phyloP scores from a whole-genome alignment of 2,797 vertebrate genomes.

The Semotilus atromaculatus region DNA sequence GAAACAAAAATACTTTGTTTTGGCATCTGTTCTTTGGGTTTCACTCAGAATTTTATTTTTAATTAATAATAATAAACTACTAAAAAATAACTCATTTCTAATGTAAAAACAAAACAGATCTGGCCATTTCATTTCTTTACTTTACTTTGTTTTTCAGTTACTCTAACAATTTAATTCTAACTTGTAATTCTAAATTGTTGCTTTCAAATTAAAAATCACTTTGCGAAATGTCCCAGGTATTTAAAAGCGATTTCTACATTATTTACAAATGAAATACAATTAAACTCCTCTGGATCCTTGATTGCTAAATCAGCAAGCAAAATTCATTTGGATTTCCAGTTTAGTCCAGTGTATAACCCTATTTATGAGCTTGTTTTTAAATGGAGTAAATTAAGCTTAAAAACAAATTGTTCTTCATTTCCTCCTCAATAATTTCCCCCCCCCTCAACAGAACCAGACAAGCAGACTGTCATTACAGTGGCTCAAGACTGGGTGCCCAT shows the following conservation, averaged over 20 bases:
- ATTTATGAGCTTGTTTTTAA: background rate
- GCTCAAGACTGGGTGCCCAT: constrained; percentile 82
- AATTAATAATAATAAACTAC: no score
- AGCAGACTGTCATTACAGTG: constrained; percentile 65
- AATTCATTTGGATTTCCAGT: background rate
- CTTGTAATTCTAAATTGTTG: background rate
- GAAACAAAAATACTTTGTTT: constrained; percentile 7
- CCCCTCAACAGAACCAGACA: constrained; percentile 55
- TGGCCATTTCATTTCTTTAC: background rate
- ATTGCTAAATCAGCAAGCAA: background rate
- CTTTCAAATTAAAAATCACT: background rate
- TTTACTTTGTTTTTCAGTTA: background rate
- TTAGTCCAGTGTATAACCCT: background rate
- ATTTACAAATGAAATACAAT: background rate
- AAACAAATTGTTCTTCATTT: background rate
- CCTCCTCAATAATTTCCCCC: background rate
- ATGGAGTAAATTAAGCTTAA: background rate
- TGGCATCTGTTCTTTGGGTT: constrained; percentile 19
- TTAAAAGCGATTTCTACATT: background rate
- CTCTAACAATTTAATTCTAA: background rate
- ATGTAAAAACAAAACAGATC: background rate
- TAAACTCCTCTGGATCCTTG: background rate
- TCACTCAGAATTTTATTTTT: constrained; percentile 1
- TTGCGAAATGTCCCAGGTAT: background rate
- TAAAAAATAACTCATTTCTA: no score